These are phyloP conservation scores for Hydriomena furcata DNA, from an alignment of 2,888 invertebrate genomes.

Conservation along the genomic window DNA sequence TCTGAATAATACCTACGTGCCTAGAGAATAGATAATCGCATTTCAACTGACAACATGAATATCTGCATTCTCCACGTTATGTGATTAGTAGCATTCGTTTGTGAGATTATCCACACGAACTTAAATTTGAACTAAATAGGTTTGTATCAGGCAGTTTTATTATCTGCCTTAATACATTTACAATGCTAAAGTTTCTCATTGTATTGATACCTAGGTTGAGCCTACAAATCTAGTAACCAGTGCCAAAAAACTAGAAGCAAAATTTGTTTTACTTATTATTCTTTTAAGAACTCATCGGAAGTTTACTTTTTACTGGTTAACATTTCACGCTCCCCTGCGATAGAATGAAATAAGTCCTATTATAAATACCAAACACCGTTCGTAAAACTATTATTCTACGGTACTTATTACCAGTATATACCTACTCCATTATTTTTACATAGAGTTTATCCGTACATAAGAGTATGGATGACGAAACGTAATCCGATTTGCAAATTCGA, in stretches of 20 bases:
- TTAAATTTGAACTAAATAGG: no score
- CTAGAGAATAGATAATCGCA: constrained; percentile 4
- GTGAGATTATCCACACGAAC: constrained; percentile 18
- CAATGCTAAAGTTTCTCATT: no score
- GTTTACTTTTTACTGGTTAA: constrained; percentile 6
- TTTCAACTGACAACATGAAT: no score
- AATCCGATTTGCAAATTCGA: constrained; percentile 82
- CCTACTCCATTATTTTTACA: constrained; percentile 34
- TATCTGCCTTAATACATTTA: constrained; percentile 12
- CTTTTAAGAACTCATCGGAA: neutral
- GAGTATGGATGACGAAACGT: constrained; percentile 73
- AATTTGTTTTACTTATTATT: no score
- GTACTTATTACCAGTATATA: constrained; percentile 6
- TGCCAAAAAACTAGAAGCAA: no score
- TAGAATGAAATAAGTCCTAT: constrained; percentile 17
- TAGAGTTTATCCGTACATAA: constrained; percentile 32
- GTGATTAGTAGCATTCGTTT: constrained; percentile 11
- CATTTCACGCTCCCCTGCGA: neutral
- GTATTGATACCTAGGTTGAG: neutral
- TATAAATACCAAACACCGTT: constrained; percentile 11
- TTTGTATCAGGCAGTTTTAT: no score
- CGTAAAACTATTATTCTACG: constrained; percentile 3
- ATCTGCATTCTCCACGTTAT: no score
- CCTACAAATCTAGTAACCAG: no score
- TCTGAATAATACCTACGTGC: neutral